Percentiles rank a stretch among this genome's conserved stretches.
These are phyloP conservation scores for Yponomeuta cagnagella DNA, from an alignment of 2,888 invertebrate genomes.

Conservation along the genomic window DNA sequence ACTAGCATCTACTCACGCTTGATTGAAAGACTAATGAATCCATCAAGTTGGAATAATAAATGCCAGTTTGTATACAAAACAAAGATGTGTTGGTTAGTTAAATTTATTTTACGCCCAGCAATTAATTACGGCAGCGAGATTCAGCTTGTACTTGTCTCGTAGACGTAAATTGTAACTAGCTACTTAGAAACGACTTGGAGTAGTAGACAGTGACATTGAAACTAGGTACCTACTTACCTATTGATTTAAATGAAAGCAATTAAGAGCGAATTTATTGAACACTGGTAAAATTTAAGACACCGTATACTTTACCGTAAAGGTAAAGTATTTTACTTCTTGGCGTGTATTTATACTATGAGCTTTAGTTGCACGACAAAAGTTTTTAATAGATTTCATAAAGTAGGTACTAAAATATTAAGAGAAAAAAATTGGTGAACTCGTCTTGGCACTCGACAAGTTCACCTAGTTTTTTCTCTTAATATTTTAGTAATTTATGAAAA, in stretches of 20 bases:
- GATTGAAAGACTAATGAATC: not conserved
- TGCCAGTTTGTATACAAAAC: not conserved
- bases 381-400: too few relatives aligned
- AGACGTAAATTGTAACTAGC: not conserved
- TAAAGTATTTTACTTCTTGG: too few relatives aligned
- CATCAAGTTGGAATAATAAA: not conserved
- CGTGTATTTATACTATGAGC: too few relatives aligned
- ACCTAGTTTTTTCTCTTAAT: too few relatives aligned
- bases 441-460: too few relatives aligned
- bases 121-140: not conserved
- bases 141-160: not conserved
- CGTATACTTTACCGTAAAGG: too few relatives aligned
- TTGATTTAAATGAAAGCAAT: not conserved
- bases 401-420: too few relatives aligned
- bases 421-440: too few relatives aligned
- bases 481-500: too few relatives aligned
- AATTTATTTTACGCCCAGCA: not conserved
- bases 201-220: not conserved
- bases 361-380: too few relatives aligned
- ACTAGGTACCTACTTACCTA: not conserved
- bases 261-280: not conserved
- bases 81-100: conserved; percentile 3
- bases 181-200: not conserved
- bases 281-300: not conserved
- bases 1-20: too few relatives aligned